Evolutionary conservation across 1,140 invertebrate species (phyloP).

Genomic region (Cephus cinctus): DNA sequence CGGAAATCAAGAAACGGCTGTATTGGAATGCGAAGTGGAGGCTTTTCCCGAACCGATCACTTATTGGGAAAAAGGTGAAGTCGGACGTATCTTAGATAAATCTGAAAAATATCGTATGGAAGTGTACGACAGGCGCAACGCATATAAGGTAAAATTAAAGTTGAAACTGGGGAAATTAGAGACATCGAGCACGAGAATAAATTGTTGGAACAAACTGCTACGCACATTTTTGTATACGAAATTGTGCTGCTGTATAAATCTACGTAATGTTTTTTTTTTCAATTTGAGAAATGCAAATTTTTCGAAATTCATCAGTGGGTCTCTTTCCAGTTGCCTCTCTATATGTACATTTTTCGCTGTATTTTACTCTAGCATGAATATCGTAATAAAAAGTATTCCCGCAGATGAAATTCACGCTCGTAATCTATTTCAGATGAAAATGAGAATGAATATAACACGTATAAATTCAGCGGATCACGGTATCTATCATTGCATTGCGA

Average conservation of each 20-base stretch:
- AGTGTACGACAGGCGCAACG: conserved; percentile 55
- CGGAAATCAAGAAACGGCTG: conserved; percentile 66
- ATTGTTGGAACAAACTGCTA: no score
- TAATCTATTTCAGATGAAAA: conserved; percentile 62
- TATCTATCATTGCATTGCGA: conserved; percentile 79
- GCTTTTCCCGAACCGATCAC: conserved; percentile 83
- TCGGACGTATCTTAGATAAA: conserved; percentile 72
- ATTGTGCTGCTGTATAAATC: no score
- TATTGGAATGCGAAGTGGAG: conserved; percentile 83
- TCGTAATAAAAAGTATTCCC: no score
- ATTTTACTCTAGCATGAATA: not conserved
- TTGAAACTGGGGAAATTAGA: conserved; percentile 71
- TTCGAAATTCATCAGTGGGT: no score
- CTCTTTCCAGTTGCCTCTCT: not conserved
- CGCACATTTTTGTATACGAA: no score
- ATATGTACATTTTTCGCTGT: not conserved
- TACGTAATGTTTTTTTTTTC: not conserved
- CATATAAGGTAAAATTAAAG: conserved; percentile 58
- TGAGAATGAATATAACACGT: conserved; percentile 74
- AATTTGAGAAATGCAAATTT: not conserved
- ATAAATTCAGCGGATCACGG: conserved; percentile 67
- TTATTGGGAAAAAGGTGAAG: conserved; percentile 80
- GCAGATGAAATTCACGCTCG: no score
- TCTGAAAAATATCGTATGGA: conserved; percentile 69
- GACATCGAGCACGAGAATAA: no score